Evolutionary conservation across 2,797 vertebrate species (phyloP).

Genomic region (Lepilemur septentrionalis): DNA sequence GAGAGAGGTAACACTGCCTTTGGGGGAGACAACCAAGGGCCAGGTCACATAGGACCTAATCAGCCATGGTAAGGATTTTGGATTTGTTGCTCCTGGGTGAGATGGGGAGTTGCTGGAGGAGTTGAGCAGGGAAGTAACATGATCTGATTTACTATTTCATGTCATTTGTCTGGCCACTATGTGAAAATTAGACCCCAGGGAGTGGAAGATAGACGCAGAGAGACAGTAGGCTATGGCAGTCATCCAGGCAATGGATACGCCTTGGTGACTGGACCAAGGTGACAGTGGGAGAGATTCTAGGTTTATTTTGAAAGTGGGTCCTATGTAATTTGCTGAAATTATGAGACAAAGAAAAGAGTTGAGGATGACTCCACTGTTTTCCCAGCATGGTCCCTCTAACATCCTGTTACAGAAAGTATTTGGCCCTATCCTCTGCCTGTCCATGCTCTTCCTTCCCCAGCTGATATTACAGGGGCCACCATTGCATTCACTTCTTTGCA

Average conservation of each 20-base stretch:
- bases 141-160: background rate
- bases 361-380: background rate
- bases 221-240: background rate
- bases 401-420: background rate
- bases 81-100: background rate
- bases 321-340: background rate
- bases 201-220: background rate
- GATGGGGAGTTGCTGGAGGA: background rate
- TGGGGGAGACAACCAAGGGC: background rate
- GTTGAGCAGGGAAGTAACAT: background rate
- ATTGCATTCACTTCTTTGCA: background rate
- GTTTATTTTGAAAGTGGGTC: background rate
- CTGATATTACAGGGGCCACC: fast-evolving
- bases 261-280: background rate
- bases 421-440: background rate
- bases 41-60: background rate
- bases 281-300: background rate
- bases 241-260: background rate
- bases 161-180: background rate
- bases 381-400: background rate
- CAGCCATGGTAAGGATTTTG: background rate
- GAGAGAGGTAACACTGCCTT: background rate
- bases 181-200: background rate
- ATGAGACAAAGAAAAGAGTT: background rate
- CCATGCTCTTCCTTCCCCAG: background rate